A percentile compares a stretch with the other conserved stretches of the same genome.
These are phyloP conservation scores for Myiozetetes cayanensis DNA, from an alignment of 2,113 vertebrate genomes.

Conservation along the genomic window DNA sequence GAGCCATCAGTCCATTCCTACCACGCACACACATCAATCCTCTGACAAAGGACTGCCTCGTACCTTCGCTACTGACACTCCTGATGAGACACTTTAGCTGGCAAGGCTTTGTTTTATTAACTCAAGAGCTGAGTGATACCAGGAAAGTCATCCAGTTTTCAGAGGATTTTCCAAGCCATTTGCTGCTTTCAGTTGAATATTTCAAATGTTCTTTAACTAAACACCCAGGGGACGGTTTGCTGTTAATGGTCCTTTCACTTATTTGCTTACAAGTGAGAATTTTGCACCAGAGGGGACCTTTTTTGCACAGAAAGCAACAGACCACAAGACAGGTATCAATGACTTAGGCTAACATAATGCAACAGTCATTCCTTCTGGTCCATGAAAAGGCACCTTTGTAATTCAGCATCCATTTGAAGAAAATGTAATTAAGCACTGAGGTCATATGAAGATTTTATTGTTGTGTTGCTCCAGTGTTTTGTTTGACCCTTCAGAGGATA, in stretches of 20 bases:
- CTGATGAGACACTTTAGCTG: constrained; percentile 37
- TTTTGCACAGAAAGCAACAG: neutral
- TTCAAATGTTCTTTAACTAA: neutral
- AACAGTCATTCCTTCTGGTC: neutral
- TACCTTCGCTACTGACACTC: constrained; percentile 7
- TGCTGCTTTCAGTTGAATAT: neutral
- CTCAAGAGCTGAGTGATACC: neutral
- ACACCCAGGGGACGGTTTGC: neutral
- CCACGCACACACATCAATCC: neutral
- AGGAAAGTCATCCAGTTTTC: neutral
- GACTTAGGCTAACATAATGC: neutral
- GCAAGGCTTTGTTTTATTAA: constrained; percentile 38
- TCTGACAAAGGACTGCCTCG: neutral
- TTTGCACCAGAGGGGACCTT: neutral
- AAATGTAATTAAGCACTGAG: neutral
- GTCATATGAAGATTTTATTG: neutral
- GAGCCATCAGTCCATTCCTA: constrained; percentile 15
- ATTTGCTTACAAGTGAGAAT: neutral
- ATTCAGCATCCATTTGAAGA: neutral
- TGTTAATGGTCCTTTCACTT: neutral
- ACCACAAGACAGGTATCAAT: neutral
- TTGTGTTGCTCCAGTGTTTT: neutral
- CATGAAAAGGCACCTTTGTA: neutral
- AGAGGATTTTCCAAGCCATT: neutral
- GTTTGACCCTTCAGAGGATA: neutral